A percentile compares a stretch with the other conserved stretches of the same genome.
phyloP scores from a whole-genome alignment of 2,797 vertebrate genomes.

The Pseudochaenichthys georgianus region DNA sequence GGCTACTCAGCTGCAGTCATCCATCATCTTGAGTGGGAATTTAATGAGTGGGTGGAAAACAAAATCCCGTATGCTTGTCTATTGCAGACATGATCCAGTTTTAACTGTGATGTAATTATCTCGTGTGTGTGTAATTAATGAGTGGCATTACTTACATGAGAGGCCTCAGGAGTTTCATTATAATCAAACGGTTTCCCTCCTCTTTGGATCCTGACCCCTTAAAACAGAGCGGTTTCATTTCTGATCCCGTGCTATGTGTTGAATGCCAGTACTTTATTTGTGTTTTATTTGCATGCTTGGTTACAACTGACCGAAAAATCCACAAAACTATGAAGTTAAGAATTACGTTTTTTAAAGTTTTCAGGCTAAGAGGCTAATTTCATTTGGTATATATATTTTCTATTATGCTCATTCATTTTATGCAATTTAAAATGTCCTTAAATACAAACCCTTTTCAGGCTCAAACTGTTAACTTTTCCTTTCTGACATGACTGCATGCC shows the following conservation, averaged over 20 bases:
- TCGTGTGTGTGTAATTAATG: conserved; percentile 22
- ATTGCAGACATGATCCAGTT: conserved; percentile 7
- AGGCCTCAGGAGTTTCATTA: not conserved
- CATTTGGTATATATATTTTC: too few species aligned
- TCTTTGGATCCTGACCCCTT: not conserved
- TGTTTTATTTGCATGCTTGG: conserved; percentile 1
- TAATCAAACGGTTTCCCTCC: not conserved
- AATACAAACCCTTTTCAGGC: too few species aligned
- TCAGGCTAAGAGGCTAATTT: not conserved
- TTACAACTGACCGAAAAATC: not conserved
- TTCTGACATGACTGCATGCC: conserved; percentile 5
- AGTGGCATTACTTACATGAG: conserved; percentile 6
- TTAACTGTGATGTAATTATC: conserved; percentile 15
- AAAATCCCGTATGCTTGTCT: not conserved
- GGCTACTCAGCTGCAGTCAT: conserved; percentile 21
- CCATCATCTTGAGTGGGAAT: conserved; percentile 19
- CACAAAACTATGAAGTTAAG: not conserved
- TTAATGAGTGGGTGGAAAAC: conserved; percentile 21
- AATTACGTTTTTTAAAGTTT: not conserved
- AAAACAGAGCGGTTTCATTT: not conserved
- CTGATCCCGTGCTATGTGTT: not conserved
- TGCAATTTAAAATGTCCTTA: too few species aligned
- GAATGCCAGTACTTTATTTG: not conserved
- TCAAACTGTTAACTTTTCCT: not conserved
- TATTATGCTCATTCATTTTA: too few species aligned